Conservation (phyloP, 1,140 invertebrate genomes). For the Catajapyx aquilonaris region DNA sequence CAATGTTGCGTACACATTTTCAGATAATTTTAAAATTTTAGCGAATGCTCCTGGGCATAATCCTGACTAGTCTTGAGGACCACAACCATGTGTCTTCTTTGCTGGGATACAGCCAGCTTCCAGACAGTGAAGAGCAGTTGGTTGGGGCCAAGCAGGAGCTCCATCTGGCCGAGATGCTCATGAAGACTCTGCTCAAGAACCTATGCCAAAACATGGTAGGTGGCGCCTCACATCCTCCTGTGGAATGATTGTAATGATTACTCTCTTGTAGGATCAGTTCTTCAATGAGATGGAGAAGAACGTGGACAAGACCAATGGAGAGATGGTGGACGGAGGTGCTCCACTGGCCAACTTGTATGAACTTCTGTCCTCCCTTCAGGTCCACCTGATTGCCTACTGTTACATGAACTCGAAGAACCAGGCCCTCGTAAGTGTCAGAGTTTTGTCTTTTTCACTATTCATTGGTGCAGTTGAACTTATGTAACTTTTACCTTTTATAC, state of each 20-base stretch:
- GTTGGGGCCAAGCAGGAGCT: constrained; percentile 17
- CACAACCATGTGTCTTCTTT: constrained; percentile 32
- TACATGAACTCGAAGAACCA: too few relatives aligned
- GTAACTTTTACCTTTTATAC: constrained; percentile 3
- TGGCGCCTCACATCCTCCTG: too few relatives aligned
- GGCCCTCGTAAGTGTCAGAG: too few relatives aligned
- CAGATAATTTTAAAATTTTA: too few relatives aligned
- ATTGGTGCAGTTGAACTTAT: too few relatives aligned
- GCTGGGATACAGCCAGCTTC: constrained; percentile 22
- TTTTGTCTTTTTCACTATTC: too few relatives aligned
- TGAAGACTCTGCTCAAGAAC: constrained; percentile 32
- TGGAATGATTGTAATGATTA: too few relatives aligned
- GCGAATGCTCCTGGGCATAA: constrained; percentile 35
- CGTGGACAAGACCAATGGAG: constrained; percentile 15
- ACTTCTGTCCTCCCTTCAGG: constrained; percentile 33
- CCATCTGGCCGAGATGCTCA: constrained; percentile 26
- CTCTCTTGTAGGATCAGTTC: constrained; percentile 17
- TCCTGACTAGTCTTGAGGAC: constrained; percentile 37
- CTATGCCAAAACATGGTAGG: constrained; percentile 31
- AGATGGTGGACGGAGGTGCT: constrained; percentile 11
- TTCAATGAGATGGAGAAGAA: constrained; percentile 20
- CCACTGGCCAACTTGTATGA: constrained; percentile 25
- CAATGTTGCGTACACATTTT: too few relatives aligned
- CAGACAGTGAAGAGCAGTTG: constrained; percentile 11
- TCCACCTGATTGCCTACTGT: too few relatives aligned